Base-by-base conservation (phyloP, 37 sponge, comb jelly and placozoan genomes). In the Diacarnus erythraeanus region DNA sequence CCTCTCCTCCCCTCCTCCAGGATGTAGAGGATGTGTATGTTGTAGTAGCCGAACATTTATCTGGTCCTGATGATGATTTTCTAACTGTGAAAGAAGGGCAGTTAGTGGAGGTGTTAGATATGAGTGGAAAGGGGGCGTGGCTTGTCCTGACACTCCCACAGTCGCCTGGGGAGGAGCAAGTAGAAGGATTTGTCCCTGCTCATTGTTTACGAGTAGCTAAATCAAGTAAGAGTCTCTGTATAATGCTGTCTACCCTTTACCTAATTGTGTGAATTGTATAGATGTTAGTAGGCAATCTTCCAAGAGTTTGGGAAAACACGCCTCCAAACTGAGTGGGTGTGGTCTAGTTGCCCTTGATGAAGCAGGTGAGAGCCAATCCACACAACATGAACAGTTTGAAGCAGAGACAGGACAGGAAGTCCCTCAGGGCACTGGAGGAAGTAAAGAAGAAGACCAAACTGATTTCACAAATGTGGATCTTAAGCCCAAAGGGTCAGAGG, bases 51-150 rank as follows among this genome's bases (percentile, higher is more conserved):
- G 31, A 44, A 9, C 56, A 38, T 39, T 8, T 26, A 27, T 41
- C 44, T 0, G 72, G 59, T n/a, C n/a, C n/a, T 20, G 64, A 60
- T 27, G 87, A 92, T 0, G 87, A 75, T 26, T 87, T 79, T 36
- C 77, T 90, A 26, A 26, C 65, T 9, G 79, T 94, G 81, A 17
- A 60, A 54, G 39, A 58, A 69, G 91, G 91, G 12, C 88, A 90
- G 78, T 47, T 80, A 70, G 94, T 94, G 40, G 91, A 90, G 75
- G 91, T 94, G 70, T 77, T 94, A 43, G 87, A 94, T 70, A 20
- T 71, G 25, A 73, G 79, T 15, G 63, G 67, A 20, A 71, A 84
- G n/a, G 43, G 18, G 40, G 64, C 71, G 42, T 94, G 91, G 91
- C 42, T 94, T 64, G 94, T 94, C n/a, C 70, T 80, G 29, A 80